These are phyloP conservation scores for Potamarius usumacintae DNA, from an alignment of 2,113 vertebrate genomes.

Conservation along the genomic window DNA sequence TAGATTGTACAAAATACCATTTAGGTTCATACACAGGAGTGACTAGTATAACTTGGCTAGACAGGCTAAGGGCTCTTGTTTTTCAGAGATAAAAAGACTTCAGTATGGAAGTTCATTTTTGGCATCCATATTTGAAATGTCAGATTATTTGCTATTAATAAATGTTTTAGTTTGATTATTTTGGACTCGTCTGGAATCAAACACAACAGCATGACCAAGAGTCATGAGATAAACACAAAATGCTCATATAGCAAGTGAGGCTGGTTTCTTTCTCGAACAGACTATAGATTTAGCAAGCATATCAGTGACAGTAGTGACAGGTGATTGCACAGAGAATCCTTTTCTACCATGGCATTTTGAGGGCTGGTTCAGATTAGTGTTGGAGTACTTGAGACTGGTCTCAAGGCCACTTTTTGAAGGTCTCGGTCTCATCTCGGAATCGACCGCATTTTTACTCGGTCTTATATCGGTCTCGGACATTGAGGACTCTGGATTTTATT, in stretches of 20 bases:
- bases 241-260: no score
- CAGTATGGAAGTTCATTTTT: not conserved
- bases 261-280: not conserved
- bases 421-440: no score
- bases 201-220: not conserved
- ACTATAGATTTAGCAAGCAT: not conserved
- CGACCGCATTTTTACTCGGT: no score
- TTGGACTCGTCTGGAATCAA: not conserved
- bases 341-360: no score
- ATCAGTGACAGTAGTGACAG: not conserved
- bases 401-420: no score
- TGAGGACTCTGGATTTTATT: no score
- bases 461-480: no score
- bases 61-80: not conserved
- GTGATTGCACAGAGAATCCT: not conserved
- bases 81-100: not conserved
- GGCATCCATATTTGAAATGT: not conserved
- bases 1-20: not conserved
- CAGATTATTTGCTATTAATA: not conserved
- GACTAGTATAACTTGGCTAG: not conserved
- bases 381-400: no score
- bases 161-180: not conserved
- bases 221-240: not conserved
- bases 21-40: not conserved
- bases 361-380: no score